A percentile compares a stretch with the other conserved stretches of the same genome.
These are phyloP conservation scores for Epizoanthus scotinus DNA, from an alignment of 92 coral and sea anemone genomes.

Conservation along the genomic window DNA sequence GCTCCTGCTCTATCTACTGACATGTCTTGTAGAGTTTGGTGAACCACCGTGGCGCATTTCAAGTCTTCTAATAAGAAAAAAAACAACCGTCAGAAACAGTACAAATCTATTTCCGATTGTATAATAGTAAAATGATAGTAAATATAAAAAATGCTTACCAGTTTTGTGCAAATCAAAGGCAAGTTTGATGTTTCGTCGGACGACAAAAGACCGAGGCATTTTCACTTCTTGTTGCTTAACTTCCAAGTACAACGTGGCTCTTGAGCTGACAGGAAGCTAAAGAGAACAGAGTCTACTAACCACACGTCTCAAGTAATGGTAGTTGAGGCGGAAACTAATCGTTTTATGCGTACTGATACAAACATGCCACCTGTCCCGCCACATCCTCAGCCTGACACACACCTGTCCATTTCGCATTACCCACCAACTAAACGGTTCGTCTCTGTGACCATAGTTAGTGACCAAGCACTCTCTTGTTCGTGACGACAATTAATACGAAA, in stretches of 20 bases:
- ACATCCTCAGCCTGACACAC: background rate
- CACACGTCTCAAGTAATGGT: background rate
- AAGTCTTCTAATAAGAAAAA: background rate
- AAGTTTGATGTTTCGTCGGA: conserved; percentile 1
- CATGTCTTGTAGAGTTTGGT: background rate
- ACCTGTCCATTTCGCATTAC: background rate
- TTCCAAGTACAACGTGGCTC: background rate
- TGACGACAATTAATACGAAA: background rate
- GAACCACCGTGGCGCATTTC: background rate
- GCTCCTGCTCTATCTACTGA: background rate
- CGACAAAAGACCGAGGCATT: conserved; percentile 14
- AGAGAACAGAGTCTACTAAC: background rate
- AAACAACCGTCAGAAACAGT: background rate
- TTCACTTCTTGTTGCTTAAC: background rate
- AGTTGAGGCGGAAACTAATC: background rate
- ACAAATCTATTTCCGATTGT: background rate
- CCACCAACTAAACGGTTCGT: background rate
- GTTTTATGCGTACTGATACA: background rate
- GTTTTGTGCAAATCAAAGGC: background rate
- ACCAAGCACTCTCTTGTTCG: background rate
- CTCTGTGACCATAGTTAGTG: background rate
- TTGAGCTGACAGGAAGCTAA: background rate
- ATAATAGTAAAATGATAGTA: background rate
- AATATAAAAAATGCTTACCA: background rate
- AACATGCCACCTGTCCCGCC: conserved; percentile 9